Conservation (phyloP, 2,113 vertebrate genomes). For the Alouatta palliata region DNA sequence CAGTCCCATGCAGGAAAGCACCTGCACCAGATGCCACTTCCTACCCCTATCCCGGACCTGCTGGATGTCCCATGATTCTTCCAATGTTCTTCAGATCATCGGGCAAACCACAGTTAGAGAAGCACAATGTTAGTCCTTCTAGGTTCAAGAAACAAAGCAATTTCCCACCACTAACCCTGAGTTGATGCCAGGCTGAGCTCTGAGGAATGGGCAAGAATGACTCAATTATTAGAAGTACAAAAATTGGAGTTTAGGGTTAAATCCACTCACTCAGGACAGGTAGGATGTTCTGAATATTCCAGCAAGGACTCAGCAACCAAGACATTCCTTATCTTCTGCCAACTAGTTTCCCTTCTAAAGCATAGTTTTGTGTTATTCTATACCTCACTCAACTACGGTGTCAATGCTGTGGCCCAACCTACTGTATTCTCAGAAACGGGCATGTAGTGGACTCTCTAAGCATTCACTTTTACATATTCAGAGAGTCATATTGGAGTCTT, state of each 20-base stretch:
- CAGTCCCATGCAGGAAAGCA: accelerated
- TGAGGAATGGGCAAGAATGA: accelerated
- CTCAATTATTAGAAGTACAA: accelerated
- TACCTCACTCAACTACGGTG: slow-evolving; percentile 11
- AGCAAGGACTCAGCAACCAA: accelerated
- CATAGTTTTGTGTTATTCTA: neutral
- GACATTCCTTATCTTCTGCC: accelerated
- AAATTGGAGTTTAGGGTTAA: accelerated
- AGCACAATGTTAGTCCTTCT: neutral
- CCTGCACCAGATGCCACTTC: neutral
- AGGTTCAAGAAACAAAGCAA: neutral
- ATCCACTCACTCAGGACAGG: neutral
- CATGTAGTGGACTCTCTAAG: slow-evolving; percentile 11
- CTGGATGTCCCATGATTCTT: no score
- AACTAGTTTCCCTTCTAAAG: accelerated
- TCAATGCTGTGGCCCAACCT: slow-evolving; percentile 53
- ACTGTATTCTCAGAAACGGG: slow-evolving; percentile 6
- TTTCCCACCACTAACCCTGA: accelerated
- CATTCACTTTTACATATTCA: slow-evolving; percentile 5
- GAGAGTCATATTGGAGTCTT: neutral
- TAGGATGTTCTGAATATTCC: accelerated
- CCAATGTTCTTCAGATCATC: neutral
- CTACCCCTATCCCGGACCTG: neutral
- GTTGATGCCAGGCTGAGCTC: neutral
- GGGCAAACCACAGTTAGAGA: no score